Conservation (phyloP, 1,140 invertebrate species). For the Piezodorus guildinii region DNA sequence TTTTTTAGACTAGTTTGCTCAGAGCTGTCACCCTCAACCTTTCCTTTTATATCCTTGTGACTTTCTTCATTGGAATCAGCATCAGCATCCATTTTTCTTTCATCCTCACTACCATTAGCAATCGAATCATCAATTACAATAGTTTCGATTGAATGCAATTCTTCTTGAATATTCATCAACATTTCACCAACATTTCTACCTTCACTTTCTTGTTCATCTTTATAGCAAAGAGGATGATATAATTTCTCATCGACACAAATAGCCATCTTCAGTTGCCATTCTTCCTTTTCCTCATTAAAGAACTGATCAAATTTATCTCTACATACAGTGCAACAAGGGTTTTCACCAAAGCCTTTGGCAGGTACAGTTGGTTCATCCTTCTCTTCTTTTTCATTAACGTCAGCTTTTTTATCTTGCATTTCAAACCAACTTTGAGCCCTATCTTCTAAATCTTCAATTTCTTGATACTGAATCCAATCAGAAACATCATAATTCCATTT, state of each 20-base stretch:
- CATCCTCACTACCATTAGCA: background rate
- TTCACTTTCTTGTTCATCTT: slow-evolving; percentile 66
- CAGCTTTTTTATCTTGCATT: slow-evolving; percentile 41
- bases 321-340: slow-evolving; percentile 70
- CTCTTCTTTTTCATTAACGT: slow-evolving; percentile 38
- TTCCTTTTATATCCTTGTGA: background rate
- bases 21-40: background rate
- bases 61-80: background rate
- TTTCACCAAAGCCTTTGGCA: slow-evolving; percentile 42
- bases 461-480: slow-evolving; percentile 91
- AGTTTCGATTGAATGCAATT: slow-evolving; percentile 1
- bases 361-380: slow-evolving; percentile 43
- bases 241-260: slow-evolving; percentile 62
- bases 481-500: slow-evolving; percentile 81
- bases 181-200: background rate
- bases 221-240: slow-evolving; percentile 83
- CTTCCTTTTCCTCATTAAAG: slow-evolving; percentile 90
- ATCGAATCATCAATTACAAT: background rate
- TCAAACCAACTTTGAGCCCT: slow-evolving; percentile 85
- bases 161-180: background rate
- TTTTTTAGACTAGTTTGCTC: background rate
- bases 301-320: slow-evolving; percentile 84
- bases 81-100: background rate
- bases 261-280: slow-evolving; percentile 85
- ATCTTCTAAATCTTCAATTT: slow-evolving; percentile 85